phyloP scores from a whole-genome alignment of 2,797 vertebrate species.

The Sarcoramphus papa region DNA sequence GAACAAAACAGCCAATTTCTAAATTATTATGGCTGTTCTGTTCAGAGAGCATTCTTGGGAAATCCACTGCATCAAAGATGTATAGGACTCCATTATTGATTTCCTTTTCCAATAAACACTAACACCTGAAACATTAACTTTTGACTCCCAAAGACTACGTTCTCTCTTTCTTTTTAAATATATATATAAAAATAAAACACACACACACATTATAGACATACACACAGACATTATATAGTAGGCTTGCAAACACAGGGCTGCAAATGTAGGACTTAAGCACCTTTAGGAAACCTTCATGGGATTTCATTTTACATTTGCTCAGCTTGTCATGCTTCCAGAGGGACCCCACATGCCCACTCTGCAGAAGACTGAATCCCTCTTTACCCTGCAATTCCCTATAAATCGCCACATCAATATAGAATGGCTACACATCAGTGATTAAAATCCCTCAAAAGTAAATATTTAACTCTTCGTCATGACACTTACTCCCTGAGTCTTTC shows the following conservation, averaged over 20 bases:
- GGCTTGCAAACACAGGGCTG: not conserved
- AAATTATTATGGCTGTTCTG: not conserved
- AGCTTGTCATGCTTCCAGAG: not conserved
- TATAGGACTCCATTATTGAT: not conserved
- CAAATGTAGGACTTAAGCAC: not conserved
- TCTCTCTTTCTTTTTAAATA: not conserved
- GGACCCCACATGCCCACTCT: fast-evolving
- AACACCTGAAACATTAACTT: not conserved
- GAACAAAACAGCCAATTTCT: not conserved
- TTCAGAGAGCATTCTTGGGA: not conserved
- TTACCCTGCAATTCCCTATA: not conserved
- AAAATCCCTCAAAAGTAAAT: not conserved
- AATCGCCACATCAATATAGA: not conserved
- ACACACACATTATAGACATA: not conserved
- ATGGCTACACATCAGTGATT: fast-evolving
- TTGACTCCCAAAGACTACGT: not conserved
- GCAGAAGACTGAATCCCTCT: fast-evolving
- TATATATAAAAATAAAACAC: not conserved
- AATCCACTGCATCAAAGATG: not conserved
- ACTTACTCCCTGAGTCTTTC: not conserved
- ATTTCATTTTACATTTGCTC: not conserved
- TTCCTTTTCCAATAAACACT: not conserved
- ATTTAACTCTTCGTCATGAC: not conserved
- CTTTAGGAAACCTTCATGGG: not conserved
- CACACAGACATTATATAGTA: fast-evolving